phyloP scores from a whole-genome alignment of 2,797 vertebrate genomes.

The Poecilia picta region DNA sequence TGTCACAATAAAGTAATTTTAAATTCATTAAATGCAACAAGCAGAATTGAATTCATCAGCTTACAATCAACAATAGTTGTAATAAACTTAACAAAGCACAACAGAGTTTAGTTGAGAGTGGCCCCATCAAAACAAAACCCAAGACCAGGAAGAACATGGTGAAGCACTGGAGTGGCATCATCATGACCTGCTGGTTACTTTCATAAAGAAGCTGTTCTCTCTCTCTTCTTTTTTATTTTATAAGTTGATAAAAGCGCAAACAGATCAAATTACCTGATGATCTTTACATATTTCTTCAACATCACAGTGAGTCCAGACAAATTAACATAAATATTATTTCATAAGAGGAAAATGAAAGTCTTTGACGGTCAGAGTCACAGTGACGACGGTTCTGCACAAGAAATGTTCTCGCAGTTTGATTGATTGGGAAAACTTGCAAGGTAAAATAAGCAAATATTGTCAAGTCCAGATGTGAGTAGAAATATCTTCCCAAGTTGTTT shows the following conservation, averaged over 20 bases:
- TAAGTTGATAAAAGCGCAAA: background rate
- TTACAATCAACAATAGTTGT: no score
- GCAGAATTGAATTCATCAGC: no score
- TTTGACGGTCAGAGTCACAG: background rate
- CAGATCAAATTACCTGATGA: background rate
- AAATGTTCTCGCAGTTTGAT: background rate
- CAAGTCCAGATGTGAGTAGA: background rate
- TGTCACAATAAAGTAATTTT: background rate
- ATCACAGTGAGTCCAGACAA: background rate
- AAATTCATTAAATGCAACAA: background rate
- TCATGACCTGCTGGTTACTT: background rate
- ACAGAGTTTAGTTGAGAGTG: background rate
- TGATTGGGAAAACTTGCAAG: background rate
- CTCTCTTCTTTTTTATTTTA: no score
- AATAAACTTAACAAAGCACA: no score
- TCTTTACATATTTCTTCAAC: background rate
- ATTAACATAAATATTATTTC: background rate
- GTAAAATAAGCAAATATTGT: background rate
- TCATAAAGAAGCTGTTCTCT: background rate
- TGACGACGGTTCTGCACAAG: background rate
- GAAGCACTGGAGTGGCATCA: background rate
- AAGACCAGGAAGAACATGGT: background rate
- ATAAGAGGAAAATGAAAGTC: background rate
- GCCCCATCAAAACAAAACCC: no score
- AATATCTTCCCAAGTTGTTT: background rate